Base-by-base conservation (phyloP, 2,113 vertebrate species). In the Heptranchias perlo region DNA sequence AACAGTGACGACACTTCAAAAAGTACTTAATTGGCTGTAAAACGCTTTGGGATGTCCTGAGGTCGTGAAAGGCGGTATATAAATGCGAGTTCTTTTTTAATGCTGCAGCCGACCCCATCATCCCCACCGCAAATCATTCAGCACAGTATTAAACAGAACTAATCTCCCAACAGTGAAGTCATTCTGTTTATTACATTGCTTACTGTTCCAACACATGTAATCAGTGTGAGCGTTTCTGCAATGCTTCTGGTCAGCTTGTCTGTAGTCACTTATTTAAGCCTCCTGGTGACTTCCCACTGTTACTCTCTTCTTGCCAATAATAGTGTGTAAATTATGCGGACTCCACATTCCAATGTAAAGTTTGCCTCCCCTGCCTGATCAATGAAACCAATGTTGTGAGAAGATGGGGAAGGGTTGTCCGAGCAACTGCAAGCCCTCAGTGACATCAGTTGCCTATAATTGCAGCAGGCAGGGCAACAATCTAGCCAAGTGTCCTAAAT, bases 371-470 rank as follows among this genome's bases (percentile, higher is more conserved):
- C 13, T 73, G 94, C 35, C 47, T 47, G 47, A 95, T 69, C 73
- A 69, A 95, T 69, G 65, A 52, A 95, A 44, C 94, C 44, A 31
- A 73, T 73, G 28, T 69, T 31, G 44, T 73, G 28, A 52, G 94
- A 69, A 69, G 94, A 69, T 44, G 64, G 94, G 65, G 62, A 69
- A 5, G 89, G 6, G 44, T 95, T 95, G 94, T 44, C 28, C 69
- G 69, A 35, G 52, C 64, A 95, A 95, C 94, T 91, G 31, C 54
- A n/a, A 91, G 28, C 54, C 87, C 52, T 91, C 54, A 47, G 65
- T 69, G 73, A 95, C 65, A 95, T 52, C 64, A 14, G 64, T 95
- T 95, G 65, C 25, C 64, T 47, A 69, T 95, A 95, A 95, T 95
- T 95, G 65, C 25, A 95, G 47, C 62, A 65, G 61, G n/a, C 92